A percentile compares a stretch with the other conserved stretches of the same genome.
These are phyloP conservation scores for Matsumyia berberina DNA, from an alignment of 2,888 invertebrate genomes.

Conservation along the genomic window DNA sequence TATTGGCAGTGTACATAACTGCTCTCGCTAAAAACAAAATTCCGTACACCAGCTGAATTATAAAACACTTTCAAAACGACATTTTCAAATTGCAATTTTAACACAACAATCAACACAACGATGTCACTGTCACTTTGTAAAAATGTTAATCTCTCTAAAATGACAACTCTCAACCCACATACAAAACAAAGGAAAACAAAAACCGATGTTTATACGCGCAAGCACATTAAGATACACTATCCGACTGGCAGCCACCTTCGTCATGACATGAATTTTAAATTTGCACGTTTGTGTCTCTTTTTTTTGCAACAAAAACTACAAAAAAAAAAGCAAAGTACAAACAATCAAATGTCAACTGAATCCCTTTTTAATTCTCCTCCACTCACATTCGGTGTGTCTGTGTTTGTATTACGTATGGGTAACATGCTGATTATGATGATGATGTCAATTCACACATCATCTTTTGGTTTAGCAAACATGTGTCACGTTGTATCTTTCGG, in stretches of 20 bases:
- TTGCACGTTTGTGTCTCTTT: conserved; percentile 29
- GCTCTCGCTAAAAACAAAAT: not conserved
- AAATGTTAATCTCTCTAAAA: conserved; percentile 68
- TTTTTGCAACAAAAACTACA: conserved; percentile 30
- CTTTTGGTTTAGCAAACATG: conserved; percentile 66
- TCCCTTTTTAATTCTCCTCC: conserved; percentile 71
- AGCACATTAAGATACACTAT: conserved; percentile 55
- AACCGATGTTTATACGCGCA: conserved; percentile 16
- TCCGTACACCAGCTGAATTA: not conserved
- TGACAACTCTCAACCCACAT: conserved; percentile 46
- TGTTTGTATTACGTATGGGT: conserved; percentile 4
- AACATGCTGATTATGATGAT: conserved; percentile 69
- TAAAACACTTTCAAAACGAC: not conserved
- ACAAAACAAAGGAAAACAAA: conserved; percentile 14
- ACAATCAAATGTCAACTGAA: conserved; percentile 75
- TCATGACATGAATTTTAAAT: conserved; percentile 71
- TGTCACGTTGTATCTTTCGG: conserved; percentile 64
- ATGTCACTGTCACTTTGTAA: conserved; percentile 61
- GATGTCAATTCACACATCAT: conserved; percentile 77
- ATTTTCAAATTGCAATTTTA: conserved; percentile 15
- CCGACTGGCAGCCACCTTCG: conserved; percentile 62
- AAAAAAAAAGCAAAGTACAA: conserved; percentile 28
- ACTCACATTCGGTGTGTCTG: conserved; percentile 57
- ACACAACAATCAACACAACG: conserved; percentile 25
- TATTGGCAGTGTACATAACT: not conserved